phyloP scores from a whole-genome alignment of 1,140 invertebrate genomes.

The Euborellia annulipes region DNA sequence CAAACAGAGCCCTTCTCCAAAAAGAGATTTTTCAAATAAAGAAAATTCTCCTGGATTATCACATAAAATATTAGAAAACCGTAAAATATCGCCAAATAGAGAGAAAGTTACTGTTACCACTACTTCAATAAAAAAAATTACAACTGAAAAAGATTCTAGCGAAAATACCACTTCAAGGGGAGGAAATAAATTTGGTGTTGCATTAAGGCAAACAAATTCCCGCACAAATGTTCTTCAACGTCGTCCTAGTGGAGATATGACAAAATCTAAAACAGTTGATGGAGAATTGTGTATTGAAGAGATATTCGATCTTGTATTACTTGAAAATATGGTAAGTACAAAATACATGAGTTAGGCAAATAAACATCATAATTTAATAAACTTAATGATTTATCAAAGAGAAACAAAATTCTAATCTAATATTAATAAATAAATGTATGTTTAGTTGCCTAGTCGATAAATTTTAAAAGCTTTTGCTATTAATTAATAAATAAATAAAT shows the following conservation, averaged over 20 bases:
- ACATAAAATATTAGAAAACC: conserved; percentile 1
- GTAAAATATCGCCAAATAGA: conserved; percentile 3
- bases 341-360: no score
- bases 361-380: no score
- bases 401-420: no score
- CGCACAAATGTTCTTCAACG: conserved; percentile 1
- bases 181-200: conserved; percentile 44
- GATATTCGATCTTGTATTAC: conserved; percentile 45
- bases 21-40: no score
- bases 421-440: no score
- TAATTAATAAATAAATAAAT: not conserved
- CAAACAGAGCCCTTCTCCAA: no score
- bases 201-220: conserved; percentile 35
- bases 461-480: not conserved
- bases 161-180: conserved; percentile 14
- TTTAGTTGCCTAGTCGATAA: no score
- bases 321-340: conserved; percentile 45
- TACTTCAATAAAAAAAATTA: conserved; percentile 12
- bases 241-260: not conserved
- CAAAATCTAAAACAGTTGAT: not conserved
- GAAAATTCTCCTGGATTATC: no score
- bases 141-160: conserved; percentile 15
- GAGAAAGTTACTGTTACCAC: not conserved
- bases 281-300: conserved; percentile 39
- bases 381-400: no score